Base-by-base conservation (phyloP, 2,113 vertebrate genomes). In the Microtus montanus region DNA sequence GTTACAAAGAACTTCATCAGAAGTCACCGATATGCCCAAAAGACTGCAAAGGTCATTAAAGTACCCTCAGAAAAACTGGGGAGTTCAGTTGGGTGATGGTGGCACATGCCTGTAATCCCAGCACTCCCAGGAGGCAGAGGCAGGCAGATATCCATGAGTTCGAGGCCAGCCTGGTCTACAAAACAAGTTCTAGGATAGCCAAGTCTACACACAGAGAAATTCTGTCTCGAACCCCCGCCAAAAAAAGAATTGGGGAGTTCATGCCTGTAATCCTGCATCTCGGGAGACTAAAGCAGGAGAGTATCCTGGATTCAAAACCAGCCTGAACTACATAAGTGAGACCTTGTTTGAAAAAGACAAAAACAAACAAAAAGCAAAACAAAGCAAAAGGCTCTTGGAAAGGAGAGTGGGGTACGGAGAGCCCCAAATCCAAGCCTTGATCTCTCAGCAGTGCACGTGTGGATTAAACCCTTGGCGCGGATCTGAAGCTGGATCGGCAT, bases 401-500 rank as follows among this genome's bases (percentile, higher is more conserved):
- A 70, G 11, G 15, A 49, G 24, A 61, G 38, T 0, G 0, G 49
- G 79, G 22, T 15, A 4, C 28, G 0, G 38, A 75, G 71, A 68
- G 41, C 90, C 35, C 70, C 15, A 14, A 20, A 68, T n/a, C 38
- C 3, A 30, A 86, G 33, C 47, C 7, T 30, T 35, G 17, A 86
- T 47, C 83, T 49, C 83, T 86, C 58, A 30, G 61, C 58, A 64
- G 92, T 38, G 52, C 4, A 2, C 9, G 80, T 68, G 77, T 90
- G 94, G 61, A 86, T 86, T 19, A 82, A 95, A 63, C 68, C 9
- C 86, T 96, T 92, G 94, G 96, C 73, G 58, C 85, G 2, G 1
- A 44, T 35, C 4, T 28, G 79, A 75, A 6, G 0, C 49, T 44
- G 80, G 41, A 47, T 0, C 44, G 79, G 79, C 3, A 0, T n/a